phyloP scores from a whole-genome alignment of 2,113 vertebrate species.

The Cairina moschata region DNA sequence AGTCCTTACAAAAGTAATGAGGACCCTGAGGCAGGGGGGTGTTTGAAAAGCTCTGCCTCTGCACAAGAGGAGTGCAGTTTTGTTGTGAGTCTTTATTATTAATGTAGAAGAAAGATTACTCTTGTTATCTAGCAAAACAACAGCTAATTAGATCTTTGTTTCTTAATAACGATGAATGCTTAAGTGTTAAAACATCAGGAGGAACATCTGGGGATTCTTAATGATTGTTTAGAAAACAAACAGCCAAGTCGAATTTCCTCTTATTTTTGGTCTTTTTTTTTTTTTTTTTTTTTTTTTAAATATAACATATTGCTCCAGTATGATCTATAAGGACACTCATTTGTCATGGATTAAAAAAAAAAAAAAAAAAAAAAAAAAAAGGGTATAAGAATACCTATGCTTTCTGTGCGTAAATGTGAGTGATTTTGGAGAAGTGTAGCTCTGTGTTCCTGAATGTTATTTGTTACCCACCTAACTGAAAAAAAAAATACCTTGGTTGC shows the following conservation, averaged over 20 bases:
- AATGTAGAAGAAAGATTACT: neutral
- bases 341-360: neutral
- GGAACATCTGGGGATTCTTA: neutral
- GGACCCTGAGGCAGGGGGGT: neutral
- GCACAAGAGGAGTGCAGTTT: neutral
- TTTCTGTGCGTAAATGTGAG: neutral
- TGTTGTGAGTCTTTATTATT: neutral
- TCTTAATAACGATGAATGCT: neutral
- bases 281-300: neutral
- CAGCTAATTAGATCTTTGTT: slow-evolving; percentile 8
- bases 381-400: neutral
- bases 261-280: neutral
- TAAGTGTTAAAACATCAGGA: neutral
- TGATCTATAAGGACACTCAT: neutral
- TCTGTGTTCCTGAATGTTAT: neutral
- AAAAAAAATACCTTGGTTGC: neutral
- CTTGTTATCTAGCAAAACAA: slow-evolving; percentile 1
- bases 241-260: neutral
- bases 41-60: neutral
- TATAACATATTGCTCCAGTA: neutral
- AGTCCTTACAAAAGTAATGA: neutral
- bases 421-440: neutral
- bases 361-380: neutral
- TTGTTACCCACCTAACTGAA: neutral
- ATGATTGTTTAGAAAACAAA: neutral